These are phyloP conservation scores for Serinus canaria DNA, from an alignment of 2,113 vertebrate genomes.

Conservation along the genomic window DNA sequence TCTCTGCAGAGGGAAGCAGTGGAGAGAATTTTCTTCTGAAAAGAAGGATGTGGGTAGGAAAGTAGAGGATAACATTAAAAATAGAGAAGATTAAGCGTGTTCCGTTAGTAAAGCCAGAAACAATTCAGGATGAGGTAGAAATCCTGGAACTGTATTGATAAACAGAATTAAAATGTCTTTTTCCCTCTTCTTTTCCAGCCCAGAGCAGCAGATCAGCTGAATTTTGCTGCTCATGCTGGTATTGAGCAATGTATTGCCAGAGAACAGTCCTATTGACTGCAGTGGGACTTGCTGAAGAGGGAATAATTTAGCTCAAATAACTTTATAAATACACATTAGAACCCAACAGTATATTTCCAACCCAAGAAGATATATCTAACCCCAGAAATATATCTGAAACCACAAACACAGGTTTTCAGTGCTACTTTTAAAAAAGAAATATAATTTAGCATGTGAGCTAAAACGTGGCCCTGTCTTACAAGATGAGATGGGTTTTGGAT, in stretches of 20 bases:
- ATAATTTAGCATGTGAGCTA: not conserved
- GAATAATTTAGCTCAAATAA: not conserved
- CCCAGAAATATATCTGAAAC: not conserved
- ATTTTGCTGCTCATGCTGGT: not conserved
- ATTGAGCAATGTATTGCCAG: not conserved
- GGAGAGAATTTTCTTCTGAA: constrained; percentile 15
- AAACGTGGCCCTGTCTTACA: not conserved
- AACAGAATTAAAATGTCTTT: not conserved
- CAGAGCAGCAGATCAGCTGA: not conserved
- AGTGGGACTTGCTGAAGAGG: not conserved
- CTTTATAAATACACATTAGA: not conserved
- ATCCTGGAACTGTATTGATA: not conserved
- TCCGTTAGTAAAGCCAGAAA: not conserved
- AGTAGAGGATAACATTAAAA: constrained; percentile 28
- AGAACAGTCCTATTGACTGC: not conserved
- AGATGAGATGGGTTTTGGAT: not conserved
- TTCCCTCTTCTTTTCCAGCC: not conserved
- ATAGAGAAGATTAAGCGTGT: not conserved
- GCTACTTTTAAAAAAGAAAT: not conserved
- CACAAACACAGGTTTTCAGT: not conserved
- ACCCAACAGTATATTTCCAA: not conserved
- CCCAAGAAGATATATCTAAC: not conserved
- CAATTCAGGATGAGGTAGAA: not conserved
- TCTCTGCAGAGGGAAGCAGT: not conserved
- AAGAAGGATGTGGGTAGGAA: constrained; percentile 8